Conservation (phyloP, 2,113 vertebrate species). For the Circaetus cinerascens region DNA sequence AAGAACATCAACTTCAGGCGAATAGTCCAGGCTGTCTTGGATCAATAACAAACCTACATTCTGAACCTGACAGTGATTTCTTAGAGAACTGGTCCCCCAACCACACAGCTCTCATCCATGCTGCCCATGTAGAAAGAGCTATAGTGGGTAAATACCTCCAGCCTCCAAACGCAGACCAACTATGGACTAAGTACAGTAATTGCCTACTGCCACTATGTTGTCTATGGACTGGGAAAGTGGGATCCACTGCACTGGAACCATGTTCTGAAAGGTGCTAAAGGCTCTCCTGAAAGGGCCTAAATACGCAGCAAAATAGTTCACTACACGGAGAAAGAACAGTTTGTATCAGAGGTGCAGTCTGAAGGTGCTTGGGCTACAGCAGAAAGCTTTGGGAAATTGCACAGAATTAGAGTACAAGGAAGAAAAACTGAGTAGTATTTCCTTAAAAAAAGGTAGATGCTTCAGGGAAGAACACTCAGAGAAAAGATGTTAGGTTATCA, state of each 20-base stretch:
- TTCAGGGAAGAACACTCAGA: background rate
- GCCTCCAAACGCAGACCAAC: background rate
- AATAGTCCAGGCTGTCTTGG: background rate
- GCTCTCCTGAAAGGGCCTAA: background rate
- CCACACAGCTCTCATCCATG: background rate
- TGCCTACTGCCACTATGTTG: background rate
- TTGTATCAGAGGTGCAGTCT: background rate
- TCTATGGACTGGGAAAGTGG: background rate
- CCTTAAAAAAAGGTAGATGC: background rate
- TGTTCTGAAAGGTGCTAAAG: background rate
- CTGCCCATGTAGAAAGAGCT: background rate
- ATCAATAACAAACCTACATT: background rate
- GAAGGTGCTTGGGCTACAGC: background rate
- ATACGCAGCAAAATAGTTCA: background rate
- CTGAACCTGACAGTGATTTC: background rate
- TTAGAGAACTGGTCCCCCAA: background rate
- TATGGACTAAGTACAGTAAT: background rate
- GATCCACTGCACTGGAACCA: background rate
- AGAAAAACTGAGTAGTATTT: background rate
- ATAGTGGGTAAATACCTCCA: background rate
- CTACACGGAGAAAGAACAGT: background rate
- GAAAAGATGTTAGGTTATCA: background rate
- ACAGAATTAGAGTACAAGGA: background rate
- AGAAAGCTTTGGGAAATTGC: background rate
- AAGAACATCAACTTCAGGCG: background rate